Percentiles rank a stretch among this genome's conserved stretches.
phyloP scores from a whole-genome alignment of 2,113 vertebrate genomes.

The Rhipidura dahli region DNA sequence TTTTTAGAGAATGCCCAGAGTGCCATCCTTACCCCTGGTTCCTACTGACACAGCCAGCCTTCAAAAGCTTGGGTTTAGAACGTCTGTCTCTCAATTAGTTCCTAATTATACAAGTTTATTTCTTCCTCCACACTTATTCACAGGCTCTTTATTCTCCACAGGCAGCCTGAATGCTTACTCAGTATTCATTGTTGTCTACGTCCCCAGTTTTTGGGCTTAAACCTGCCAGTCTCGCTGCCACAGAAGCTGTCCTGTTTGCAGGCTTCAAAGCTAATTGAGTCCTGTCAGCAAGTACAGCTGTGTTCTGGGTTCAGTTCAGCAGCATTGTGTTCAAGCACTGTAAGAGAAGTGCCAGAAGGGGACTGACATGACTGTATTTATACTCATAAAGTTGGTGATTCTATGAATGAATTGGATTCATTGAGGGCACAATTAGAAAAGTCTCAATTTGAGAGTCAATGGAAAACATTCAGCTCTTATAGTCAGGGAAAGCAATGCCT shows the following conservation, averaged over 20 bases:
- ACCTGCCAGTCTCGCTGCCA: background rate
- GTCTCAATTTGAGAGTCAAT: background rate
- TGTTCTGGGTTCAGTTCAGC: background rate
- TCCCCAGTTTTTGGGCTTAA: background rate
- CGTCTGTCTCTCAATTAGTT: background rate
- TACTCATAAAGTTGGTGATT: background rate
- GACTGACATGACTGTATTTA: background rate
- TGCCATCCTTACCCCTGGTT: background rate
- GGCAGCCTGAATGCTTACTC: background rate
- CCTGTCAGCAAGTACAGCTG: background rate
- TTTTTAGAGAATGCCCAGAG: background rate
- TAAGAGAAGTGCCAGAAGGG: background rate
- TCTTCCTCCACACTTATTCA: background rate
- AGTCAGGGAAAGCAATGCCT: background rate
- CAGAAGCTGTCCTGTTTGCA: background rate
- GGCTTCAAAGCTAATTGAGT: background rate
- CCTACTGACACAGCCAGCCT: background rate
- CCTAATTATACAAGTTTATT: background rate
- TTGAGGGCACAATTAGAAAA: background rate
- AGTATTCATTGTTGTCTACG: background rate
- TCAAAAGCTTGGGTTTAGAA: background rate
- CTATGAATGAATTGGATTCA: background rate
- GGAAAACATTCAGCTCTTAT: background rate
- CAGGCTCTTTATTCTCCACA: background rate
- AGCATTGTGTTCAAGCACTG: background rate